Evolutionary conservation across 2,113 vertebrate genomes (phyloP).

Genomic region (Odontophorus gujanensis): DNA sequence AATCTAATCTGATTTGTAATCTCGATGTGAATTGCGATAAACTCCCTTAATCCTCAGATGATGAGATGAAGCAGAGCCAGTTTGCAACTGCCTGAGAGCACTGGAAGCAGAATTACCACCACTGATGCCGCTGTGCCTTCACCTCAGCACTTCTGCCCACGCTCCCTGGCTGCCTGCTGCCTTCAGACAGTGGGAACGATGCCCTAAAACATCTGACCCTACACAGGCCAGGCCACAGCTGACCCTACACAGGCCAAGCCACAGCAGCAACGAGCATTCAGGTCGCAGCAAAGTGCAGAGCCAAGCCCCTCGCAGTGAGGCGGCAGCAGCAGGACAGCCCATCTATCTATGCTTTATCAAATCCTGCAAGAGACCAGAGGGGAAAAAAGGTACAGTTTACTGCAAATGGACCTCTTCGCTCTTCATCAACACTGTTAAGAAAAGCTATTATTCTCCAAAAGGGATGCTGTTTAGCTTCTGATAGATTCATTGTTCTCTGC

Average conservation of each 20-base stretch:
- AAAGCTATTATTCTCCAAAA: conserved; percentile 66
- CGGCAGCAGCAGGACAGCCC: neutral
- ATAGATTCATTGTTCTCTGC: conserved; percentile 41
- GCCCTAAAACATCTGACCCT: neutral
- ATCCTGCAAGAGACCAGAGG: neutral
- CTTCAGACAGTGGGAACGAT: rapidly evolving
- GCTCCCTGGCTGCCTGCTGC: neutral
- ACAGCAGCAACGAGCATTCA: rapidly evolving
- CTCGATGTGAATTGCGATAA: neutral
- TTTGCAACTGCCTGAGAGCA: neutral
- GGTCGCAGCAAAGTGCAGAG: neutral
- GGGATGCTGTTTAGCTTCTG: conserved; percentile 53
- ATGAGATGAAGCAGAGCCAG: neutral
- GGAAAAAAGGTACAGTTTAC: conserved; percentile 46
- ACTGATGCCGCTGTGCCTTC: neutral
- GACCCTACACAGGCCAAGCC: no score
- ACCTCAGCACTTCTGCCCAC: neutral
- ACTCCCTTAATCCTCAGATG: neutral
- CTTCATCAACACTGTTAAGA: conserved; percentile 69
- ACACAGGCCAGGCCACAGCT: rapidly evolving
- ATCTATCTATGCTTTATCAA: neutral
- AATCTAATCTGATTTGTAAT: neutral
- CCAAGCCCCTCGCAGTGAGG: neutral
- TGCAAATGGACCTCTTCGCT: conserved; percentile 72
- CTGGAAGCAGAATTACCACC: neutral